Conservation (phyloP, 23 tunicate species). For the Clavelina lepadiformis region DNA sequence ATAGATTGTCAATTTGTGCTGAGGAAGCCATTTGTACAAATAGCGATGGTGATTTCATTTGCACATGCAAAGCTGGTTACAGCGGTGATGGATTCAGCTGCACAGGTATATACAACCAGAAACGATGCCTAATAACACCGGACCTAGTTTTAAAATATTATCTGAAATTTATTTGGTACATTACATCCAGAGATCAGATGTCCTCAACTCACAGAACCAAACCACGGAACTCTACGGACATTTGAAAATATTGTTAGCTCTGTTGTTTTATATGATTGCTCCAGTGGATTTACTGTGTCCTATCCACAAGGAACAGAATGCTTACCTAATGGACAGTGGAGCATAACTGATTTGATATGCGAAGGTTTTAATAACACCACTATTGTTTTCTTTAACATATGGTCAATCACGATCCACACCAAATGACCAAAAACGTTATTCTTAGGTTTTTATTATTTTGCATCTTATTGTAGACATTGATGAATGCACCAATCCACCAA, state of each 20-base stretch:
- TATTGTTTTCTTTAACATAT: not conserved
- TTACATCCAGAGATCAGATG: constrained; percentile 19
- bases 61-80: constrained; percentile 15
- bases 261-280: not conserved
- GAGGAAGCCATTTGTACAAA: constrained; percentile 12
- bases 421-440: not conserved
- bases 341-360: constrained; percentile 5
- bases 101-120: no score
- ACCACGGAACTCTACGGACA: not conserved
- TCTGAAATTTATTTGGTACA: no score
- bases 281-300: not conserved
- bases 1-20: constrained; percentile 4
- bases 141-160: no score
- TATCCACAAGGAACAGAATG: constrained; percentile 7
- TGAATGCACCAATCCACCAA: not conserved
- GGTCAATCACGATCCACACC: not conserved
- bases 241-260: not conserved
- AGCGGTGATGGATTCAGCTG: constrained; percentile 18
- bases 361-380: not conserved
- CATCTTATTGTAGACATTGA: constrained; percentile 7
- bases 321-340: constrained; percentile 8
- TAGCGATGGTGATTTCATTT: constrained; percentile 1
- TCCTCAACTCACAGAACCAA: constrained; percentile 9
- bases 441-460: not conserved
- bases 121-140: no score